Evolutionary conservation across 2,113 vertebrate species (phyloP).

Genomic region (Rhynchomys soricoides): DNA sequence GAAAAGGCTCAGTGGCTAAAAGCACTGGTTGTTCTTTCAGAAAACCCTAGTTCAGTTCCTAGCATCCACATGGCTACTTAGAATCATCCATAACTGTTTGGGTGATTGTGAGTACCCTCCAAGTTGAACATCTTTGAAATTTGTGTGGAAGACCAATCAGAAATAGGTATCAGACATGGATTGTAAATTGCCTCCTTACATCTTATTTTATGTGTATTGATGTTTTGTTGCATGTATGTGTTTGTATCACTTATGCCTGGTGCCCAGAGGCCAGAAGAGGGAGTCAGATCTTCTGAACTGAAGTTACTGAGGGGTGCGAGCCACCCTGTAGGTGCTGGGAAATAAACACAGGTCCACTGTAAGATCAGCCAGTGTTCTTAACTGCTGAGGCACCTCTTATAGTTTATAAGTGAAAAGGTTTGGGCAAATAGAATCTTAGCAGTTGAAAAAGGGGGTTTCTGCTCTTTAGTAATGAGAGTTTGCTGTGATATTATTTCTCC

Average conservation of each 20-base stretch:
- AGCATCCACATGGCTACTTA: not conserved
- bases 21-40: not conserved
- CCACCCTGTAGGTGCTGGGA: not conserved
- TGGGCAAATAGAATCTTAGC: slow-evolving; percentile 22
- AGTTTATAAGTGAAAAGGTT: slow-evolving; percentile 8
- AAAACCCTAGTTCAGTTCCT: not conserved
- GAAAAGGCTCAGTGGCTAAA: not conserved
- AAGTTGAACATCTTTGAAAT: not conserved
- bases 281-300: not conserved
- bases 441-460: not conserved
- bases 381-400: not conserved
- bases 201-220: not conserved
- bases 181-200: slow-evolving; percentile 10
- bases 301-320: not conserved
- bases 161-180: slow-evolving; percentile 2
- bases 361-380: not conserved
- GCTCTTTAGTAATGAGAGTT: not conserved
- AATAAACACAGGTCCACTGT: not conserved
- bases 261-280: not conserved
- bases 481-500: slow-evolving; percentile 23
- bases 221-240: not conserved
- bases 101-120: not conserved
- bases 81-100: not conserved
- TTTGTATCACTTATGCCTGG: not conserved
- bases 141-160: slow-evolving; percentile 8